Evolutionary conservation across 2,797 vertebrate genomes (phyloP).

Genomic region (Brachymystax lenok): DNA sequence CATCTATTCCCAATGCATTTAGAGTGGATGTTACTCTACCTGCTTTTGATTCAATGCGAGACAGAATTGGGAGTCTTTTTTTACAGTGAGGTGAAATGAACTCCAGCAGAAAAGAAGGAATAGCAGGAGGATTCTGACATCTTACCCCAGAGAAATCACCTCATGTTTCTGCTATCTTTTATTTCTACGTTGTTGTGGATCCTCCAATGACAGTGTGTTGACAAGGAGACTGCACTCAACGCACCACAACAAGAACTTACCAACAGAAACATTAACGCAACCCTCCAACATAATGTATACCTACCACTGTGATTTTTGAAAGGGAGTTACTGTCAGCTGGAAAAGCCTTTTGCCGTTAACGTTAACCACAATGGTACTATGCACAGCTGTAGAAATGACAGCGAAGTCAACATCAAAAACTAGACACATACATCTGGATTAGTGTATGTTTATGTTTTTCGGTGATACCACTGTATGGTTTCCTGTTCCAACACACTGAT

Average conservation of each 20-base stretch:
- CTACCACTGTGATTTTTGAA: slow-evolving; percentile 55
- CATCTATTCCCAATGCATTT: background rate
- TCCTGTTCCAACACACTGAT: slow-evolving; percentile 55
- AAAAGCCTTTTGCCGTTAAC: background rate
- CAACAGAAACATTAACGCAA: slow-evolving; percentile 69
- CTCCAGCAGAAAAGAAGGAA: background rate
- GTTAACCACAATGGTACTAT: background rate
- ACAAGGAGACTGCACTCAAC: slow-evolving; percentile 62
- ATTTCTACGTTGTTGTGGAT: background rate
- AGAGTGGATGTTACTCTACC: background rate
- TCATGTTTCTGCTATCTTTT: slow-evolving; percentile 4
- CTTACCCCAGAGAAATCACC: slow-evolving; percentile 35
- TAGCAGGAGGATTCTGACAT: slow-evolving; percentile 20
- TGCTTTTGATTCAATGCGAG: slow-evolving; percentile 9
- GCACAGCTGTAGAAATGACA: slow-evolving; percentile 61
- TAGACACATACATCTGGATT: slow-evolving; percentile 68
- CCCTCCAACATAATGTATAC: slow-evolving; percentile 22
- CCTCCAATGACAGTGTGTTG: slow-evolving; percentile 42
- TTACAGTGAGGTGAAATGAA: background rate
- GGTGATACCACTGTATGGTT: slow-evolving; percentile 67
- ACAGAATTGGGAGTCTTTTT: too few relatives aligned
- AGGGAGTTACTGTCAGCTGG: background rate
- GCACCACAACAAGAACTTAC: slow-evolving; percentile 59
- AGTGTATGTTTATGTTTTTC: slow-evolving; percentile 68
- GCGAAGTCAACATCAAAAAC: slow-evolving; percentile 68